phyloP scores from a whole-genome alignment of 2,113 vertebrate genomes.

The Ochotona curzoniae region DNA sequence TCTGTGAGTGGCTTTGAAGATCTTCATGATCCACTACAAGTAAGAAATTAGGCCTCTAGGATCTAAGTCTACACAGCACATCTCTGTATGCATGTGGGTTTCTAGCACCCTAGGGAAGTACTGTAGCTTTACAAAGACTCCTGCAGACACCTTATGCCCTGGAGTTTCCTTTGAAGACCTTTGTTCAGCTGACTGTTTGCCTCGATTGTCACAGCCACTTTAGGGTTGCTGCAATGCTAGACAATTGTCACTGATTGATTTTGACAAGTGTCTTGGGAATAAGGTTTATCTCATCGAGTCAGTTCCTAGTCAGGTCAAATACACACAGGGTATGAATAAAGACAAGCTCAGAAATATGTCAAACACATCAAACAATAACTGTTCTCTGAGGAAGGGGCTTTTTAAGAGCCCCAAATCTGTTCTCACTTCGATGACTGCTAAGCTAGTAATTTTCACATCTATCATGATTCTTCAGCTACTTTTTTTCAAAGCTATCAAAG shows the following conservation, averaged over 20 bases:
- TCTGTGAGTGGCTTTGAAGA: not conserved
- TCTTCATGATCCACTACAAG: not conserved
- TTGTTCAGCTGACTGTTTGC: not conserved
- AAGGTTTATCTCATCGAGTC: not conserved
- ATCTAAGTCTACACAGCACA: not conserved
- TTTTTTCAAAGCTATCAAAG: not conserved
- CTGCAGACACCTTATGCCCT: too few relatives aligned
- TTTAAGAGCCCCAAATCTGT: not conserved
- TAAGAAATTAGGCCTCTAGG: not conserved
- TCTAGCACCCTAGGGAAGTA: not conserved
- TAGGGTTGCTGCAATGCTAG: not conserved
- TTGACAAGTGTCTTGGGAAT: not conserved
- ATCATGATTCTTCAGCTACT: not conserved
- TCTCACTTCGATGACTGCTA: not conserved
- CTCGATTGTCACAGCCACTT: not conserved
- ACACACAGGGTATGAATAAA: not conserved
- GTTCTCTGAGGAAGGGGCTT: not conserved
- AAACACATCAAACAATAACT: not conserved
- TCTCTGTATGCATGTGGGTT: not conserved
- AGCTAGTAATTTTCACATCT: not conserved
- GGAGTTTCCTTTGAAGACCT: not conserved
- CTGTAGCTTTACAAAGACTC: not conserved
- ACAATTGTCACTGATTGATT: not conserved
- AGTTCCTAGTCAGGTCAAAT: not conserved
- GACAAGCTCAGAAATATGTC: not conserved